These are phyloP conservation scores for Agonopterix alstromeriana DNA, from an alignment of 2,888 invertebrate genomes.

Conservation along the genomic window DNA sequence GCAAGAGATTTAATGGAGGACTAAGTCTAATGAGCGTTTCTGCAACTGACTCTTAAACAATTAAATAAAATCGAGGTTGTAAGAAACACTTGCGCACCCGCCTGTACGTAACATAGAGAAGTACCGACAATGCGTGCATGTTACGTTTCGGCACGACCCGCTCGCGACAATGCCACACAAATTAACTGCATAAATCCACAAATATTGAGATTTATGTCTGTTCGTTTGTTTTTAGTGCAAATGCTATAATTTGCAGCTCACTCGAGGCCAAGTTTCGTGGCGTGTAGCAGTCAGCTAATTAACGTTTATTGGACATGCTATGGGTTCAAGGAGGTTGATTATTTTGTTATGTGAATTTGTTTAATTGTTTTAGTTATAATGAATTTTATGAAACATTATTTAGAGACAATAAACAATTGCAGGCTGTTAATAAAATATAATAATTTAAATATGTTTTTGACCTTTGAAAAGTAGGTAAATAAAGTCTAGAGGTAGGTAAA, in stretches of 20 bases:
- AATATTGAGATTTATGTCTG: slow-evolving; percentile 37
- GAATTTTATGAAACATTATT: too few species aligned
- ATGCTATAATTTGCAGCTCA: slow-evolving; percentile 20
- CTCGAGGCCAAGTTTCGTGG: slow-evolving; percentile 10
- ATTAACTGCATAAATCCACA: slow-evolving; percentile 40
- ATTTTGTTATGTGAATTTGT: not conserved
- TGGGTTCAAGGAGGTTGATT: slow-evolving; percentile 1
- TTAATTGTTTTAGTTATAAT: slow-evolving; percentile 1
- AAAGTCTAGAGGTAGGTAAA: too few species aligned
- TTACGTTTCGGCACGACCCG: slow-evolving; percentile 12
- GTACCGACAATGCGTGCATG: slow-evolving; percentile 10
- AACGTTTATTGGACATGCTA: slow-evolving; percentile 16
- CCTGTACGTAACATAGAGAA: too few species aligned
- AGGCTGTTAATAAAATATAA: too few species aligned
- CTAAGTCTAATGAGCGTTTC: too few species aligned
- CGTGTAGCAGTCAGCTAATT: slow-evolving; percentile 14
- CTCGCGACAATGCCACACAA: slow-evolving; percentile 23
- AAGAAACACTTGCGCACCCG: too few species aligned
- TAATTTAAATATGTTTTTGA: too few species aligned
- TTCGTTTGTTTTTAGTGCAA: slow-evolving; percentile 31
- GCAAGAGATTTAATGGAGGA: too few species aligned
- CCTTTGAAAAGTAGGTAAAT: too few species aligned
- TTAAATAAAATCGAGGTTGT: too few species aligned
- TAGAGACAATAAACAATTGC: too few species aligned
- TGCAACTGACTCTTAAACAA: too few species aligned